Evolutionary conservation across 2,113 vertebrate species (phyloP).

Genomic region (rabbit (Oryctolagus cuniculus)): mOryCun1.1 NC_091442.1:105449001-105449500

Average conservation of each 20-base stretch:
- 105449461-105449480: neutral
- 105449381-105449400: slow-evolving; percentile 52
- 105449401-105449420: neutral
- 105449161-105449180: neutral
- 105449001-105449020: slow-evolving; percentile 16
- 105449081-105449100: neutral
- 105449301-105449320: neutral
- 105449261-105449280: neutral
- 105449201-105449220: neutral
- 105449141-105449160: neutral
- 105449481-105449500: neutral
- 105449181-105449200: neutral
- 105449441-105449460: slow-evolving; percentile 10
- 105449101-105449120: slow-evolving; percentile 7
- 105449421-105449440: neutral
- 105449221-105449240: neutral
- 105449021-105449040: neutral
- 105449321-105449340: neutral
- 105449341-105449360: neutral
- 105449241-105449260: neutral
- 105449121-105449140: neutral
- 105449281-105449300: neutral
- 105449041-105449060: neutral
- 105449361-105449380: neutral
- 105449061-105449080: neutral